Evolutionary conservation across 2,113 vertebrate species (phyloP).

Genomic region (Ornithorhynchus anatinus): DNA sequence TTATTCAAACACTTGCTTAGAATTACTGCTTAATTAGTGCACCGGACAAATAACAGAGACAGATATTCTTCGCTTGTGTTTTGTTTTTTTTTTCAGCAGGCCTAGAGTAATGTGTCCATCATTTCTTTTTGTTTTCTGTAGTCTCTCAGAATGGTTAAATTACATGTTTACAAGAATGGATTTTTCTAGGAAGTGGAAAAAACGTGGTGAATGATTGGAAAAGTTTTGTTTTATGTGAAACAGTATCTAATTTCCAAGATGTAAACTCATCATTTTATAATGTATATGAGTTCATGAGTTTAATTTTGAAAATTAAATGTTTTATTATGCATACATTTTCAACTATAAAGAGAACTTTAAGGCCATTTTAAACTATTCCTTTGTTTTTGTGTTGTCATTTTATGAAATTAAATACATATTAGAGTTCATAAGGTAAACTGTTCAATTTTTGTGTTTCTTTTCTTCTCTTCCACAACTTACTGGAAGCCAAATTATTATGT

Average conservation of each 20-base stretch:
- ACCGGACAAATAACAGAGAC: neutral
- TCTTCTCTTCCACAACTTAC: conserved; percentile 12
- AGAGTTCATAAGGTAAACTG: conserved; percentile 4
- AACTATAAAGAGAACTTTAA: conserved; percentile 28
- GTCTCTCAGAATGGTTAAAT: conserved; percentile 6
- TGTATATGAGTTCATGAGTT: neutral
- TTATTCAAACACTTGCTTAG: neutral
- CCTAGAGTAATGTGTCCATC: neutral
- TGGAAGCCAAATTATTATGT: conserved; percentile 36
- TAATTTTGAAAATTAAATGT: conserved; percentile 50
- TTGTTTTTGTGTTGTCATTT: conserved; percentile 41
- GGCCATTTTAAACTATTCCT: conserved; percentile 35
- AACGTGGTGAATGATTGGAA: neutral
- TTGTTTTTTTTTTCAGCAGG: too few relatives aligned
- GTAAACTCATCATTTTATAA: conserved; percentile 39
- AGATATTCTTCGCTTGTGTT: neutral
- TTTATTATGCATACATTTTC: conserved; percentile 6
- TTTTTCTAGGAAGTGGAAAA: neutral
- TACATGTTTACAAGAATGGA: conserved; percentile 5
- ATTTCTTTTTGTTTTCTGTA: neutral
- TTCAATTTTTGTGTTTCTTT: conserved; percentile 18
- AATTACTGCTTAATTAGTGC: neutral
- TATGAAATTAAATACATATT: conserved; percentile 49
- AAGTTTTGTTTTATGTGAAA: conserved; percentile 29
- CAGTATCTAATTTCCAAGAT: conserved; percentile 44